phyloP scores from a whole-genome alignment of 2,797 vertebrate species.

The Neopelma chrysocephalum region DNA sequence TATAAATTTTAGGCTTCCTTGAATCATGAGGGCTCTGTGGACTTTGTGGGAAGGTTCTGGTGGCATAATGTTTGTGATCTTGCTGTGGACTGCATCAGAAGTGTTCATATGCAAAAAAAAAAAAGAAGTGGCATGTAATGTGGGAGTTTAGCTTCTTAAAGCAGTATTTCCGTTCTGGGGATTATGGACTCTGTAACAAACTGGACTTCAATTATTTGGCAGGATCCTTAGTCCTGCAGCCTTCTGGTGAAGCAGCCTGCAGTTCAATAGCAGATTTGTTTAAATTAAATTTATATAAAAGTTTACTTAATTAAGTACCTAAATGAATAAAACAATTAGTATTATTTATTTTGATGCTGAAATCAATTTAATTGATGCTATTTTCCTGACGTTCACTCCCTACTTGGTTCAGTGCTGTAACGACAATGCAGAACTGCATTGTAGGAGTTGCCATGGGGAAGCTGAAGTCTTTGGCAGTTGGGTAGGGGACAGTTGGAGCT shows the following conservation, averaged over 20 bases:
- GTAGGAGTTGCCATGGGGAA: constrained; percentile 64
- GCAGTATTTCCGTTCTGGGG: neutral
- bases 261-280: constrained; percentile 50
- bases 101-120: neutral
- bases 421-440: constrained; percentile 9
- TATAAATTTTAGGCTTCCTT: neutral
- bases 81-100: neutral
- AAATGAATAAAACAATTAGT: constrained; percentile 57
- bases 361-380: constrained; percentile 45
- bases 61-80: neutral
- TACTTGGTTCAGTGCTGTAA: neutral
- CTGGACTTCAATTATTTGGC: constrained; percentile 34
- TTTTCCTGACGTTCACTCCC: constrained; percentile 32
- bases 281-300: constrained; percentile 60
- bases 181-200: neutral
- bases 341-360: constrained; percentile 62
- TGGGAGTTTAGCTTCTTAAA: neutral
- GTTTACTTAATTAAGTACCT: constrained; percentile 56
- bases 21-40: neutral
- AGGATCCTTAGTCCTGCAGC: constrained; percentile 24
- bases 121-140: neutral
- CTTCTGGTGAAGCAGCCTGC: constrained; percentile 42
- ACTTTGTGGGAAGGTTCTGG: neutral
- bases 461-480: constrained; percentile 58
- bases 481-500: constrained; percentile 57